phyloP scores from a whole-genome alignment of 2,113 vertebrate species.

The Ploceus nigricollis region DNA sequence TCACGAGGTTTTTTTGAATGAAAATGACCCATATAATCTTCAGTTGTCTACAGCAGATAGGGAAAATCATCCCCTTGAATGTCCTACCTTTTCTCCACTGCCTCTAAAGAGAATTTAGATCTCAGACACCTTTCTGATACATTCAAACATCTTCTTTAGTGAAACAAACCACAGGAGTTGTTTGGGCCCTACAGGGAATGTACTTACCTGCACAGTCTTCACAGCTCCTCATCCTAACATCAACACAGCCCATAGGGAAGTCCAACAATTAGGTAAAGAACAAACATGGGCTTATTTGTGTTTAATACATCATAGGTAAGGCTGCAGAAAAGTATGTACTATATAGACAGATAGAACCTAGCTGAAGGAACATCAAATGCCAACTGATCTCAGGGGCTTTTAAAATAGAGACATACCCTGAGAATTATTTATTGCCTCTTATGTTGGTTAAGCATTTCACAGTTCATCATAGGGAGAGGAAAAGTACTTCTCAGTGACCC shows the following conservation, averaged over 20 bases:
- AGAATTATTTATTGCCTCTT: neutral
- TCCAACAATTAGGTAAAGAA: neutral
- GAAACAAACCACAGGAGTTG: neutral
- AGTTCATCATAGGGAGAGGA: neutral
- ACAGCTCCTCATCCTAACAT: neutral
- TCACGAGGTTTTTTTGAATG: neutral
- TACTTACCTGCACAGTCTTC: neutral
- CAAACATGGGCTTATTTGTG: neutral
- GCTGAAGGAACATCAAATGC: neutral
- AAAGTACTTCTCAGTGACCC: neutral
- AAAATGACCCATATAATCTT: neutral
- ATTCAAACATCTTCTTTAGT: neutral
- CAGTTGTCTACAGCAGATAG: neutral
- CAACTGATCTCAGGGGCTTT: neutral
- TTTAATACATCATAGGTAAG: neutral
- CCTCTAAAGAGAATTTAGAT: neutral
- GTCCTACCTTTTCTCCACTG: neutral
- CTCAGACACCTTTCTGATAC: neutral
- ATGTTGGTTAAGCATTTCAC: neutral
- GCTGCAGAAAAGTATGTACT: neutral
- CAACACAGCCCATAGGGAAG: neutral
- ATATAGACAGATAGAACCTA: neutral
- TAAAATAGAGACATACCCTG: neutral
- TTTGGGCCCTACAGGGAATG: neutral
- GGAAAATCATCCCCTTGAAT: neutral